phyloP scores from a whole-genome alignment of 1,140 invertebrate species.

The Caerostris darwini region DNA sequence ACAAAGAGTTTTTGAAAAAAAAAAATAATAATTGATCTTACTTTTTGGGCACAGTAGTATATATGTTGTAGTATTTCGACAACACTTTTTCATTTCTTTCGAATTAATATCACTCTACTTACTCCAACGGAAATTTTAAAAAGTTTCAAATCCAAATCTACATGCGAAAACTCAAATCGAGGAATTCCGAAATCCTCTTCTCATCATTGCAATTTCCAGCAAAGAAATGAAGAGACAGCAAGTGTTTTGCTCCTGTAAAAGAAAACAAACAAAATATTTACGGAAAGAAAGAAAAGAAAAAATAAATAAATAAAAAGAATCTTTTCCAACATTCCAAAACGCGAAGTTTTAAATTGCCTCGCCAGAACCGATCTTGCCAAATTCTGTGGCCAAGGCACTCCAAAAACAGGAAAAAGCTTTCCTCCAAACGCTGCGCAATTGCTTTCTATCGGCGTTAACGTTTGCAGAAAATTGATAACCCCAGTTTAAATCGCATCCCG shows the following conservation, averaged over 20 bases:
- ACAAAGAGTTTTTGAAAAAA: no score
- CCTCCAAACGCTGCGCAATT: constrained; percentile 12
- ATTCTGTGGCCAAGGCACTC: constrained; percentile 40
- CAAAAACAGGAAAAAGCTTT: neutral
- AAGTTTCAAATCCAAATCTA: neutral
- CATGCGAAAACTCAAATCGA: neutral
- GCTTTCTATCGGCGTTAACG: constrained; percentile 37
- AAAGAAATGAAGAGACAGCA: neutral
- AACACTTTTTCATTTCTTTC: neutral
- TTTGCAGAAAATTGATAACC: constrained; percentile 63
- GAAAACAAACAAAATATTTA: neutral
- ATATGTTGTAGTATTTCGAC: neutral
- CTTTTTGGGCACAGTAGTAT: no score
- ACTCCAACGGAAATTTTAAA: neutral
- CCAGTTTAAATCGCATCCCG: constrained; percentile 58
- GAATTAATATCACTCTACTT: neutral
- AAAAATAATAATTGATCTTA: no score
- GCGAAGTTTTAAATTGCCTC: constrained; percentile 7
- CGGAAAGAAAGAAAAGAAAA: neutral
- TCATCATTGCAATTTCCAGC: neutral
- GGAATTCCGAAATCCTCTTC: neutral
- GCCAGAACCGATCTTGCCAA: neutral
- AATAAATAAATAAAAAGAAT: constrained; percentile 2
- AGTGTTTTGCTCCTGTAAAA: neutral
- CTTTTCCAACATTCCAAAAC: constrained; percentile 6